phyloP scores from a whole-genome alignment of 2,797 vertebrate genomes.

The Bucorvus abyssinicus region DNA sequence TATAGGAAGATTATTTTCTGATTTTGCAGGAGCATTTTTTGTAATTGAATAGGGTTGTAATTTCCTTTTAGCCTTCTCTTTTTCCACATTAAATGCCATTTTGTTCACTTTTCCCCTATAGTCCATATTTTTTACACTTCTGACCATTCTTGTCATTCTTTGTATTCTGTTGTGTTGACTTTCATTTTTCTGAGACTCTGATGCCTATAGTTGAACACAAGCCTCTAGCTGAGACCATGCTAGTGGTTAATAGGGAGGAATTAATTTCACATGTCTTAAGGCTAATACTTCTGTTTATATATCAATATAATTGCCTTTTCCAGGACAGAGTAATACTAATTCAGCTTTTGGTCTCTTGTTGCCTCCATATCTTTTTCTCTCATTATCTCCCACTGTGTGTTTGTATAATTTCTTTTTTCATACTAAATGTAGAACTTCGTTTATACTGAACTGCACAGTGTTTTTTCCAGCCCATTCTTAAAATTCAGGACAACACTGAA shows the following conservation, averaged over 20 bases:
- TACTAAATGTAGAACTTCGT: not conserved
- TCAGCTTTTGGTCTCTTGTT: conserved; percentile 19
- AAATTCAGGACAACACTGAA: not conserved
- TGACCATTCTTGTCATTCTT: not conserved
- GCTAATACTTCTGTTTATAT: conserved; percentile 20
- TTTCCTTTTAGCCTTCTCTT: not conserved
- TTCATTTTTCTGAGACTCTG: not conserved
- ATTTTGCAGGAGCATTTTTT: not conserved
- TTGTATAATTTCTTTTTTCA: conserved; percentile 7
- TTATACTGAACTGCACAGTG: not conserved
- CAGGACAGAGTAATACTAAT: conserved; percentile 5
- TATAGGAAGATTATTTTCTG: not conserved
- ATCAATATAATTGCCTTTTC: conserved; percentile 29
- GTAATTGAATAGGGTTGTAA: not conserved
- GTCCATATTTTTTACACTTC: not conserved
- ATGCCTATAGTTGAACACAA: not conserved
- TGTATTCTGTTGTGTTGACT: not conserved
- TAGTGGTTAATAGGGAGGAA: not conserved
- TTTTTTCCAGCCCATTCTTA: not conserved
- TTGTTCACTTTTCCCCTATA: not conserved
- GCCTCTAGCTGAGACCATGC: not conserved
- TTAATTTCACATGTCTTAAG: conserved; percentile 33
- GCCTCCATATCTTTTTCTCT: not conserved
- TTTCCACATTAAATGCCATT: not conserved
- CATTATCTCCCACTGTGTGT: not conserved